Evolutionary conservation across 1,140 invertebrate genomes (phyloP).

Genomic region (Cataglyphis hispanica): DNA sequence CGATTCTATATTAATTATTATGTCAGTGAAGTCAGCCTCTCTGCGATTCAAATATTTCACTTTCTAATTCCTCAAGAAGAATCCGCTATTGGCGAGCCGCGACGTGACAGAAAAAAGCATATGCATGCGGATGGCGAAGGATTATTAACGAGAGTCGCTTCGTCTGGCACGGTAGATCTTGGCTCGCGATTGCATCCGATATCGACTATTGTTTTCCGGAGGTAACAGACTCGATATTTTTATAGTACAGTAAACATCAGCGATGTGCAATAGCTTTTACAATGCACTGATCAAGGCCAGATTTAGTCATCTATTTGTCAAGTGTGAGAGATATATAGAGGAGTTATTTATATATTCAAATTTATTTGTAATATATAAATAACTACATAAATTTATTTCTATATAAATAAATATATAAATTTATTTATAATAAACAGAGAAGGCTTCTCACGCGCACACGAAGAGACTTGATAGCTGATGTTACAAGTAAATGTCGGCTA

Average conservation of each 20-base stretch:
- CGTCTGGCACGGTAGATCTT: slow-evolving; percentile 45
- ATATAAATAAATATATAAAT: no score
- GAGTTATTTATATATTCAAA: not conserved
- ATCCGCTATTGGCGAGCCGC: slow-evolving; percentile 40
- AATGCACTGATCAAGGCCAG: slow-evolving; percentile 21
- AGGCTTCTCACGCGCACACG: not conserved
- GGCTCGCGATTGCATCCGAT: slow-evolving; percentile 34
- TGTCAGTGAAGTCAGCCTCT: slow-evolving; percentile 23
- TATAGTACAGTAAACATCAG: slow-evolving; percentile 23
- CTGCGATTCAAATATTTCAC: slow-evolving; percentile 71
- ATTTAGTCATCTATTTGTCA: not conserved
- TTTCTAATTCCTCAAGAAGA: slow-evolving; percentile 68
- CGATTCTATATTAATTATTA: slow-evolving; percentile 60
- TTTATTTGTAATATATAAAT: no score
- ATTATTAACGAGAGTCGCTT: slow-evolving; percentile 61
- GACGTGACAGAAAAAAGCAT: not conserved
- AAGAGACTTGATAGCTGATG: not conserved
- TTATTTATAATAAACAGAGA: not conserved
- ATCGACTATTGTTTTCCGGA: slow-evolving; percentile 49
- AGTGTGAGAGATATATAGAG: not conserved
- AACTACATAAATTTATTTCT: no score
- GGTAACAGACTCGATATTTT: slow-evolving; percentile 34
- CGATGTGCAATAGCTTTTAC: not conserved
- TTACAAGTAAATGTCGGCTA: slow-evolving; percentile 2
- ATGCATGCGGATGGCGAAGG: slow-evolving; percentile 6